These are phyloP conservation scores for Cyclopterus lumpus DNA, from an alignment of 2,797 vertebrate genomes.

Conservation along the genomic window DNA sequence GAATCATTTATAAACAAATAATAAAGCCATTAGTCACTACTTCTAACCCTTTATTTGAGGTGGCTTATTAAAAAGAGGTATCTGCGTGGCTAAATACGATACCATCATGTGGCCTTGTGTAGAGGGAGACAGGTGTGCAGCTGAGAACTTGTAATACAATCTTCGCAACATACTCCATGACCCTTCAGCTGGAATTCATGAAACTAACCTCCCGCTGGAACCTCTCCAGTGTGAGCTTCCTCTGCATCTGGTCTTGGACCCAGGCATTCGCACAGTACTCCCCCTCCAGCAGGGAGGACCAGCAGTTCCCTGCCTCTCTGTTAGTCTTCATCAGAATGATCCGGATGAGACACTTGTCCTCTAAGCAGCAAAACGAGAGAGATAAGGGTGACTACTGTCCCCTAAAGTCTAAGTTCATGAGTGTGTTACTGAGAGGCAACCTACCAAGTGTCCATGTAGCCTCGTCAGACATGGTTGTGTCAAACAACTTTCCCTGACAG, in stretches of 20 bases:
- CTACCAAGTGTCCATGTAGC: slow-evolving; percentile 96
- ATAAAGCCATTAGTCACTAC: background rate
- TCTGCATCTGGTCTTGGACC: slow-evolving; percentile 99
- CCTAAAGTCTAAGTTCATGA: background rate
- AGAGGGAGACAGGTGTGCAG: background rate
- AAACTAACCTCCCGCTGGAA: slow-evolving; percentile 95
- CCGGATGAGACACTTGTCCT: slow-evolving; percentile 93
- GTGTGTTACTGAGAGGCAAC: background rate
- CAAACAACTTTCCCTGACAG: slow-evolving; percentile 91
- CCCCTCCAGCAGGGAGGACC: slow-evolving; percentile 94
- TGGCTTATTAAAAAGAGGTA: background rate
- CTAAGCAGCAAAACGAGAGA: slow-evolving; percentile 69
- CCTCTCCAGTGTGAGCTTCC: slow-evolving; percentile 95
- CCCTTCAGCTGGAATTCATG: background rate
- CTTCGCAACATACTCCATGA: background rate
- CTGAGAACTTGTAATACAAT: background rate
- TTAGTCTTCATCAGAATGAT: slow-evolving; percentile 96
- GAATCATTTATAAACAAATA: background rate
- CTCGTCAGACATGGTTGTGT: slow-evolving; percentile 92
- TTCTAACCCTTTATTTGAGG: background rate
- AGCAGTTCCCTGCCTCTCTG: slow-evolving; percentile 95
- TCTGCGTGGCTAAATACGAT: background rate
- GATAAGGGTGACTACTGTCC: background rate
- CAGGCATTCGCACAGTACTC: slow-evolving; percentile 93
- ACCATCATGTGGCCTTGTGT: background rate